These are phyloP conservation scores for Ochlodes sylvanus DNA, from an alignment of 2,888 invertebrate genomes.

Conservation along the genomic window DNA sequence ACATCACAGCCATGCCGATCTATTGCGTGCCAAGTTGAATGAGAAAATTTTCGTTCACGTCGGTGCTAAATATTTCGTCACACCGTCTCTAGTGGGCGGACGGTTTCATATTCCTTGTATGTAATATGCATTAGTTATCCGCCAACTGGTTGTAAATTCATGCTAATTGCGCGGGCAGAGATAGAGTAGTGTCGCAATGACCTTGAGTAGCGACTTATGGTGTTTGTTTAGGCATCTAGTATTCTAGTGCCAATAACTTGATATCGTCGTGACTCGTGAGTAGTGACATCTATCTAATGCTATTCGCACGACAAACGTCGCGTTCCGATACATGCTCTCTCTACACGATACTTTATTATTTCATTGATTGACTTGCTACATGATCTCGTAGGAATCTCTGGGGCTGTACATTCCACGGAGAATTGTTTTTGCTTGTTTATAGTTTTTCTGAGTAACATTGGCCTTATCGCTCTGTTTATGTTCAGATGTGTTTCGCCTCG, in stretches of 20 bases:
- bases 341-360: background rate
- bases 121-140: slow-evolving; percentile 50
- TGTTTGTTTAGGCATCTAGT: slow-evolving; percentile 38
- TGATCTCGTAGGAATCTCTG: background rate
- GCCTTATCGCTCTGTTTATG: background rate
- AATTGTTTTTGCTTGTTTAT: slow-evolving; percentile 5
- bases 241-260: slow-evolving; percentile 30
- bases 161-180: slow-evolving; percentile 59
- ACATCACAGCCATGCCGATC: slow-evolving; percentile 5
- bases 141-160: slow-evolving; percentile 59
- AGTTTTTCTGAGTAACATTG: slow-evolving; percentile 7
- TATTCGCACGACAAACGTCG: slow-evolving; percentile 42
- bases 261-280: slow-evolving; percentile 7
- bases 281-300: slow-evolving; percentile 20
- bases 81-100: slow-evolving; percentile 52
- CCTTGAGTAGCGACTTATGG: slow-evolving; percentile 56
- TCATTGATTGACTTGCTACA: slow-evolving; percentile 11
- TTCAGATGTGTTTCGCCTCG: background rate
- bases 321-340: slow-evolving; percentile 50
- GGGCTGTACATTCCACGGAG: slow-evolving; percentile 5
- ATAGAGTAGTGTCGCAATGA: slow-evolving; percentile 52
- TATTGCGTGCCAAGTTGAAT: slow-evolving; percentile 11
- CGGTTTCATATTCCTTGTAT: slow-evolving; percentile 39
- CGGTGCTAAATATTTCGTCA: slow-evolving; percentile 59
- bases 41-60: slow-evolving; percentile 26